phyloP scores from a whole-genome alignment of 2,888 invertebrate genomes.

The Leptinotarsa rubiginosa region DNA sequence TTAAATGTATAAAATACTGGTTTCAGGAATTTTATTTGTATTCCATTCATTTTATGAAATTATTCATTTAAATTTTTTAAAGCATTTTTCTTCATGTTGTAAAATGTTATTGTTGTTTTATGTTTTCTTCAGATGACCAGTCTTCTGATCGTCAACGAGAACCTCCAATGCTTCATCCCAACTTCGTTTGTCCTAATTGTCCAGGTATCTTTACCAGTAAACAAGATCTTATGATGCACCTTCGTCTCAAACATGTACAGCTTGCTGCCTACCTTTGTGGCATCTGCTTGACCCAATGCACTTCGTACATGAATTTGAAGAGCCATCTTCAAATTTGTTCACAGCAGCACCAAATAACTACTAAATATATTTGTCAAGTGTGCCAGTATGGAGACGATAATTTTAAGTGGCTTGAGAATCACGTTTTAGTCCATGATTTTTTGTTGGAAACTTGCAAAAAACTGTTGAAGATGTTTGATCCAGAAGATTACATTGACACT shows the following conservation, averaged over 20 bases:
- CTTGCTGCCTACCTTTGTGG: constrained; percentile 70
- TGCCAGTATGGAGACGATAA: constrained; percentile 71
- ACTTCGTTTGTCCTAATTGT: constrained; percentile 60
- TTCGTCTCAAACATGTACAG: constrained; percentile 69
- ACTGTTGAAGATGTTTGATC: constrained; percentile 64
- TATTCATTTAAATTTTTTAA: too few species aligned
- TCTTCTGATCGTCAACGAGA: constrained; percentile 43
- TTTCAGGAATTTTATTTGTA: too few species aligned
- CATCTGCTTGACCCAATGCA: constrained; percentile 69
- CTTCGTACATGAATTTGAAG: constrained; percentile 66
- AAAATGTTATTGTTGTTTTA: background rate
- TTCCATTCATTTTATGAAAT: too few species aligned
- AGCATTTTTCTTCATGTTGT: background rate
- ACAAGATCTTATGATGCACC: constrained; percentile 70
- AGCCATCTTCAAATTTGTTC: constrained; percentile 69
- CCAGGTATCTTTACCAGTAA: constrained; percentile 65
- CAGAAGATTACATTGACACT: constrained; percentile 67
- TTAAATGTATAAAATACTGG: too few species aligned
- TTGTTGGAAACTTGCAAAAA: constrained; percentile 63
- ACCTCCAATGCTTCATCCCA: constrained; percentile 45
- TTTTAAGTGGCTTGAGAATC: constrained; percentile 67
- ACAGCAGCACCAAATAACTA: constrained; percentile 62
- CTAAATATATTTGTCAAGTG: constrained; percentile 67
- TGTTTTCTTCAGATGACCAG: constrained; percentile 48
- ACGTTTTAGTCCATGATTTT: constrained; percentile 70